These are phyloP conservation scores for Microcebus jonahi DNA, from an alignment of 2,113 vertebrate genomes.

Conservation along the genomic window DNA sequence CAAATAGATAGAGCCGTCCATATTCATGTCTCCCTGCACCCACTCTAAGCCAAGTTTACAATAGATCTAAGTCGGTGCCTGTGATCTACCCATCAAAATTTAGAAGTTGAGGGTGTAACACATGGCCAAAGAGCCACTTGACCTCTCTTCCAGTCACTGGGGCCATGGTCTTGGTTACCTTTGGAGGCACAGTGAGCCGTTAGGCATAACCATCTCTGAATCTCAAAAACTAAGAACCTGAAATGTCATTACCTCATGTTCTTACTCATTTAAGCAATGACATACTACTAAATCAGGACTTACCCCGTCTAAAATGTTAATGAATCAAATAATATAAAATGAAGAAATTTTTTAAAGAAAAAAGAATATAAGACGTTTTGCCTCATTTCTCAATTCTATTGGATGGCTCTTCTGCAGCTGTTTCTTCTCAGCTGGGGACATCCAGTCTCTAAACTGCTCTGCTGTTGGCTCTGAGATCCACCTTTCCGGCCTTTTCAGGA, in stretches of 20 bases:
- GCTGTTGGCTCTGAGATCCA: rapidly evolving
- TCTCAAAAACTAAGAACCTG: not conserved
- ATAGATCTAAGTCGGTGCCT: not conserved
- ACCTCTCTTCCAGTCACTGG: rapidly evolving
- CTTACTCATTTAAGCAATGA: not conserved
- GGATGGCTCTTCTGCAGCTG: not conserved
- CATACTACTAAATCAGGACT: not conserved
- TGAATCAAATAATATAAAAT: not conserved
- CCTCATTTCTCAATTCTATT: not conserved
- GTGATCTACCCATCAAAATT: not conserved
- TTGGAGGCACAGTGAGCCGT: not conserved
- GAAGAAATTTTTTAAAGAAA: not conserved
- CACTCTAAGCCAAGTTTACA: not conserved
- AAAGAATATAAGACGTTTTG: not conserved
- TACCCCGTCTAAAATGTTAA: not conserved
- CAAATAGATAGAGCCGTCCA: not conserved
- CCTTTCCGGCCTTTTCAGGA: not conserved
- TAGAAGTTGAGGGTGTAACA: rapidly evolving
- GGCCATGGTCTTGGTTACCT: not conserved
- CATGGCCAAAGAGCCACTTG: too few species aligned
- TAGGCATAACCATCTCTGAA: not conserved
- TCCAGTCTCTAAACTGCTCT: rapidly evolving
- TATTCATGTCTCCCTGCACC: not conserved
- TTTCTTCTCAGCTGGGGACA: not conserved
- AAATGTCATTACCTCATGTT: not conserved